A percentile compares a stretch with the other conserved stretches of the same genome.
These are phyloP conservation scores for Knipowitschia caucasica DNA, from an alignment of 2,797 vertebrate genomes.

Conservation along the genomic window DNA sequence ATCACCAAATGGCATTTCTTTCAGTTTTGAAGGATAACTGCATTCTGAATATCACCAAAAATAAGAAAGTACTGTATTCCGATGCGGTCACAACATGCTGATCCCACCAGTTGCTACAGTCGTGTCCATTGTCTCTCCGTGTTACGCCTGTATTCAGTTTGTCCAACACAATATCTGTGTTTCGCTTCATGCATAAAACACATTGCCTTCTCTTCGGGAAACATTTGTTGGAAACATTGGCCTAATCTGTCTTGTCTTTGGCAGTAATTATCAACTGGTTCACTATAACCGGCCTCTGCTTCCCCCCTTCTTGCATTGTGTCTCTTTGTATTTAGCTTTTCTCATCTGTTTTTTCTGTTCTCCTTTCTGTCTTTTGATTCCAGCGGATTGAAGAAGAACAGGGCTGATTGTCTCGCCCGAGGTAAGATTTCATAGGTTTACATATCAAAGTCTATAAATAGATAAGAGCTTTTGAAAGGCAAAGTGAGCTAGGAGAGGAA, in stretches of 20 bases:
- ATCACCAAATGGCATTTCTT: too few relatives aligned
- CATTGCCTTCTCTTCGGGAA: constrained; percentile 61
- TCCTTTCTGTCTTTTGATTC: constrained; percentile 72
- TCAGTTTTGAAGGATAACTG: too few relatives aligned
- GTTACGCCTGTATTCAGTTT: background rate
- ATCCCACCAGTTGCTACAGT: too few relatives aligned
- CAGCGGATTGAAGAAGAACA: constrained; percentile 71
- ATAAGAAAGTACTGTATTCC: too few relatives aligned
- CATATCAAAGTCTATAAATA: constrained; percentile 83
- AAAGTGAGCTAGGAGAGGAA: constrained; percentile 62
- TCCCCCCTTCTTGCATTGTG: constrained; percentile 63
- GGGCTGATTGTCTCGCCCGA: constrained; percentile 76
- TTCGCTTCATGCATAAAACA: constrained; percentile 64
- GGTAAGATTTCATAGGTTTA: constrained; percentile 81
- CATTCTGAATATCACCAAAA: too few relatives aligned
- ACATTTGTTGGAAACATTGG: constrained; percentile 51
- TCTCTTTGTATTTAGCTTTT: constrained; percentile 71
- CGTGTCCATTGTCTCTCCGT: constrained; percentile 19
- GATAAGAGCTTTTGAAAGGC: constrained; percentile 76
- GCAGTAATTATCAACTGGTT: constrained; percentile 70
- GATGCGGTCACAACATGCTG: too few relatives aligned
- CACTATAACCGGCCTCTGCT: constrained; percentile 56
- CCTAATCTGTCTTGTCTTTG: constrained; percentile 72
- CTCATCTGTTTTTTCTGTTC: constrained; percentile 66
- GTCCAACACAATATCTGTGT: constrained; percentile 49